phyloP scores from a whole-genome alignment of 1,140 invertebrate genomes.

The Saccostrea glomerata region DNA sequence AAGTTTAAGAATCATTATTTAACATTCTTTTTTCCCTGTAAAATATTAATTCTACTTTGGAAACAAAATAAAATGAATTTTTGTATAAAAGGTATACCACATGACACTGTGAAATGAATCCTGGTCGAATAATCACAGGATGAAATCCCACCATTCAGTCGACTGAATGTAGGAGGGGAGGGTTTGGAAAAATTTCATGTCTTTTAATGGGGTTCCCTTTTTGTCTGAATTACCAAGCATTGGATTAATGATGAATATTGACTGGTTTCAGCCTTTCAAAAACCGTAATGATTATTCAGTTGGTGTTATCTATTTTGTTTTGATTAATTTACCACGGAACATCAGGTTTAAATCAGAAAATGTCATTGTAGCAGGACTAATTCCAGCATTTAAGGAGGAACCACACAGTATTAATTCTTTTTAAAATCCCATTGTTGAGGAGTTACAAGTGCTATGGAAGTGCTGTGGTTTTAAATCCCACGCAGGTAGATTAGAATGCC shows the following conservation, averaged over 20 bases:
- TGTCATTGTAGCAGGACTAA: not conserved
- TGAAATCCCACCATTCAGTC: too few relatives aligned
- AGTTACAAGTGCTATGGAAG: slow-evolving; percentile 22
- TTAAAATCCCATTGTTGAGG: slow-evolving; percentile 14
- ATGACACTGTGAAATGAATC: too few relatives aligned
- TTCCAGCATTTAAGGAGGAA: slow-evolving; percentile 31
- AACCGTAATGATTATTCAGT: slow-evolving; percentile 39
- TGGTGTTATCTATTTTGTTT: slow-evolving; percentile 17
- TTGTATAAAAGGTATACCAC: too few relatives aligned
- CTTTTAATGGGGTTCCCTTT: too few relatives aligned
- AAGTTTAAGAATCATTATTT: too few relatives aligned
- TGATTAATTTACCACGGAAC: slow-evolving; percentile 22
- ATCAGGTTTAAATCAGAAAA: not conserved
- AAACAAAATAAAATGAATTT: too few relatives aligned
- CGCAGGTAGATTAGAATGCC: not conserved
- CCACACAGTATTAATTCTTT: slow-evolving; percentile 34
- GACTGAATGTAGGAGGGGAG: too few relatives aligned
- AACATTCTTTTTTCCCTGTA: too few relatives aligned
- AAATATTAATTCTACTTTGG: too few relatives aligned
- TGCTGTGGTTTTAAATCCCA: slow-evolving; percentile 28
- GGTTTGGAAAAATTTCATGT: too few relatives aligned
- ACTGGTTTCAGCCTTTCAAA: slow-evolving; percentile 36
- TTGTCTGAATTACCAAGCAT: too few relatives aligned
- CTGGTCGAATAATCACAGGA: too few relatives aligned
- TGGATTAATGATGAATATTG: slow-evolving; percentile 7